phyloP scores from a whole-genome alignment of 2,888 invertebrate genomes.

The Morinoia aosen region DNA sequence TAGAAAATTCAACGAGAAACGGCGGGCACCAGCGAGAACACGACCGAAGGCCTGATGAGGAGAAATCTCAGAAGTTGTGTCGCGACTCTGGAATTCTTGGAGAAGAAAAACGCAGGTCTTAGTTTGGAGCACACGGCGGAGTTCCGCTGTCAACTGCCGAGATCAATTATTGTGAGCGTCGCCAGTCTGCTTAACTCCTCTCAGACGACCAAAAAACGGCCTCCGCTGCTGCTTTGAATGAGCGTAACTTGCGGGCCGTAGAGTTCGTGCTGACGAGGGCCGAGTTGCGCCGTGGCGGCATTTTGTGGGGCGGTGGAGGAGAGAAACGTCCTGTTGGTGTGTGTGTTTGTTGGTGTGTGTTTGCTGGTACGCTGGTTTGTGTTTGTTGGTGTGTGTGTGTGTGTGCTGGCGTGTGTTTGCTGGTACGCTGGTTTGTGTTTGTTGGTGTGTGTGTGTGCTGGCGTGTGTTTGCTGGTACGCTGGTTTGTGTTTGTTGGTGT shows the following conservation, averaged over 20 bases:
- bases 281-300: background rate
- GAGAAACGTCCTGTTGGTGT: too few relatives aligned
- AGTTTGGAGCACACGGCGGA: background rate
- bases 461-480: too few relatives aligned
- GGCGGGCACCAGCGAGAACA: background rate
- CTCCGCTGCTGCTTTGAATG: background rate
- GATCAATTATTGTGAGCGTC: conserved; percentile 7
- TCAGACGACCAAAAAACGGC: background rate
- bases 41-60: conserved; percentile 36
- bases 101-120: conserved; percentile 10
- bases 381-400: too few relatives aligned
- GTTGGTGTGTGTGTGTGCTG: too few relatives aligned
- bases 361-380: too few relatives aligned
- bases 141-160: background rate
- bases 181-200: background rate
- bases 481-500: too few relatives aligned
- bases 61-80: conserved; percentile 41
- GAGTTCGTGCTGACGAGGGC: background rate
- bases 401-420: too few relatives aligned
- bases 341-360: too few relatives aligned
- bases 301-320: too few relatives aligned
- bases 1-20: conserved; percentile 8
- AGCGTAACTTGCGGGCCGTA: background rate
- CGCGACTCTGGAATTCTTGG: conserved; percentile 31
- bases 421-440: too few relatives aligned